Evolutionary conservation across 2,797 vertebrate genomes (phyloP).

Genomic region (Lepidocolaptes lacrymiger): DNA sequence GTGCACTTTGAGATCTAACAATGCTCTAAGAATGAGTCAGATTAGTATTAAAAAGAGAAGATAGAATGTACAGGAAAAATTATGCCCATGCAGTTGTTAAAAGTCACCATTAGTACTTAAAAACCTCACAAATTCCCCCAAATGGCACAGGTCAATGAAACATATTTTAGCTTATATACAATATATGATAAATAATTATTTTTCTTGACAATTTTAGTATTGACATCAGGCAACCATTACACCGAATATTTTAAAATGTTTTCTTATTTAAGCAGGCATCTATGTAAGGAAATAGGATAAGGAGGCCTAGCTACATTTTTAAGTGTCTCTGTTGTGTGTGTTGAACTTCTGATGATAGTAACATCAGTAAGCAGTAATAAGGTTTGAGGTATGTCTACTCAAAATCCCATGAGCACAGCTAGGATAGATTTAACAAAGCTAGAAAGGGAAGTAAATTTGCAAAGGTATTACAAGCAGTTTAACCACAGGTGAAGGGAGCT

Average conservation of each 20-base stretch:
- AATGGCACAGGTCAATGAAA: not conserved
- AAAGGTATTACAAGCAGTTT: not conserved
- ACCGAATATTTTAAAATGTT: not conserved
- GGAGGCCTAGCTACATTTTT: not conserved
- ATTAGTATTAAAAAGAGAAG: not conserved
- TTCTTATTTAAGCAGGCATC: not conserved
- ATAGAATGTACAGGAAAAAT: not conserved
- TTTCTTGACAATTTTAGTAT: not conserved
- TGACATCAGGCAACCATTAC: not conserved
- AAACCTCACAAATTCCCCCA: not conserved
- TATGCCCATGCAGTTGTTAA: not conserved
- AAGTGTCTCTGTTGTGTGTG: not conserved
- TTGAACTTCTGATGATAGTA: too few relatives aligned
- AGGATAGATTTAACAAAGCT: not conserved
- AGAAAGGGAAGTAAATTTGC: not conserved
- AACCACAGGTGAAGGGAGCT: not conserved
- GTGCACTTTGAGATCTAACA: not conserved
- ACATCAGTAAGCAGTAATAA: not conserved
- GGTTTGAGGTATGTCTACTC: not conserved
- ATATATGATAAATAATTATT: not conserved
- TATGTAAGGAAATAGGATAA: not conserved
- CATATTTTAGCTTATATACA: not conserved
- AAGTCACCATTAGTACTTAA: not conserved
- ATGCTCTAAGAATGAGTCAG: not conserved
- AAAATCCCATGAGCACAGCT: not conserved